These are phyloP conservation scores for Pseudorasbora parva DNA, from an alignment of 2,113 vertebrate genomes.

Conservation along the genomic window DNA sequence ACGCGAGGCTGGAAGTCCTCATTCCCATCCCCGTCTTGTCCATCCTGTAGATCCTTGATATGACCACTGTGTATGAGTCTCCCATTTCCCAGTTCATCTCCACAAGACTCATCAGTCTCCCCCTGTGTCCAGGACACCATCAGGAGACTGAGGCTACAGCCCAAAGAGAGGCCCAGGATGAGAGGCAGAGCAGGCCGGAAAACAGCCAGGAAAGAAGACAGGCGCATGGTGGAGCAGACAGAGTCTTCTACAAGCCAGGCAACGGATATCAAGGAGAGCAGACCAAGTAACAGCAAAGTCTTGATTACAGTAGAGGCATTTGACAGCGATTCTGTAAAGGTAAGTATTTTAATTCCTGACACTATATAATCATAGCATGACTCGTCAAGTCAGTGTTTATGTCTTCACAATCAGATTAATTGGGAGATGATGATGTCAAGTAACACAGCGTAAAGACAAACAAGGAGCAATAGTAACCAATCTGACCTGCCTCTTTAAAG, in stretches of 20 bases:
- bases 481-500: background rate
- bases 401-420: background rate
- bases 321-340: background rate
- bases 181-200: slow-evolving; percentile 91
- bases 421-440: background rate
- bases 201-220: slow-evolving; percentile 80
- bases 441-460: background rate
- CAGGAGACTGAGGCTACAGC: slow-evolving; percentile 92
- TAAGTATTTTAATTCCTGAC: background rate
- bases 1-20: slow-evolving; percentile 84
- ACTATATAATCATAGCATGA: background rate
- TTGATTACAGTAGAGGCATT: background rate
- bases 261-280: background rate
- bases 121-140: slow-evolving; percentile 91
- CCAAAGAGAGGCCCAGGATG: slow-evolving; percentile 90
- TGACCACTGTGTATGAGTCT: slow-evolving; percentile 61
- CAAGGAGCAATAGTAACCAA: background rate
- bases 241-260: background rate
- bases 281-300: slow-evolving; percentile 4
- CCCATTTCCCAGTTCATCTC: slow-evolving; percentile 68
- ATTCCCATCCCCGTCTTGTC: slow-evolving; percentile 58
- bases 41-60: slow-evolving; percentile 57
- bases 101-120: slow-evolving; percentile 78
- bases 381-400: background rate
- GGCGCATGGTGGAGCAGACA: slow-evolving; percentile 76